Percentiles rank a stretch among this genome's conserved stretches.
These are phyloP conservation scores for Ceratothoa steindachneri DNA, from an alignment of 2,888 invertebrate genomes.

Conservation along the genomic window DNA sequence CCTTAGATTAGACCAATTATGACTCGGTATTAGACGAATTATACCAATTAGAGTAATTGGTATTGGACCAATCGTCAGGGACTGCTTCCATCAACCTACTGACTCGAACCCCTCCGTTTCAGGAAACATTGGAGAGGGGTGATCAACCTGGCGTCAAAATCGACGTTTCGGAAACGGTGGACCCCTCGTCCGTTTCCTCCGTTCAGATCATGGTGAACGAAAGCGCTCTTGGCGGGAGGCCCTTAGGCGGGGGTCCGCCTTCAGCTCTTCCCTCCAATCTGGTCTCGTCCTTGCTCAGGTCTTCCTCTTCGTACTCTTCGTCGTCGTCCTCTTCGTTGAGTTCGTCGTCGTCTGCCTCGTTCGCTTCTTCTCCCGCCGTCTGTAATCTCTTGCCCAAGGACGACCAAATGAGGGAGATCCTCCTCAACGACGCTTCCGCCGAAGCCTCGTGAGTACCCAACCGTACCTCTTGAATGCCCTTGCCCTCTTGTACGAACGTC, in stretches of 20 bases:
- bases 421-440: conserved; percentile 40
- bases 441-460: conserved; percentile 46
- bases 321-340: conserved; percentile 3
- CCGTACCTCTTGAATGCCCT: too few species aligned
- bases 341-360: conserved; percentile 15
- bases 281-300: not conserved
- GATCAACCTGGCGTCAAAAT: not conserved
- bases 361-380: conserved; percentile 4
- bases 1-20: too few species aligned
- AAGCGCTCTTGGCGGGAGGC: not conserved
- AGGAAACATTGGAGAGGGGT: not conserved
- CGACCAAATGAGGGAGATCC: conserved; percentile 36
- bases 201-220: conserved; percentile 12
- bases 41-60: too few species aligned
- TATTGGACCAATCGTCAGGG: too few species aligned
- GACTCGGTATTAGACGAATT: too few species aligned
- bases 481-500: too few species aligned
- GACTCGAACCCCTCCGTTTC: too few species aligned
- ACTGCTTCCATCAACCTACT: too few species aligned
- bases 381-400: conserved; percentile 6
- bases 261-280: not conserved
- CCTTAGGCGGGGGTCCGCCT: not conserved
- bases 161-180: not conserved
- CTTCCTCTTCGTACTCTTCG: conserved; percentile 17
- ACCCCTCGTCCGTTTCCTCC: not conserved